Evolutionary conservation across 2,113 vertebrate species (phyloP), one percentile per base, ranked within the genome.

Genomic region (Vidua macroura): DNA sequence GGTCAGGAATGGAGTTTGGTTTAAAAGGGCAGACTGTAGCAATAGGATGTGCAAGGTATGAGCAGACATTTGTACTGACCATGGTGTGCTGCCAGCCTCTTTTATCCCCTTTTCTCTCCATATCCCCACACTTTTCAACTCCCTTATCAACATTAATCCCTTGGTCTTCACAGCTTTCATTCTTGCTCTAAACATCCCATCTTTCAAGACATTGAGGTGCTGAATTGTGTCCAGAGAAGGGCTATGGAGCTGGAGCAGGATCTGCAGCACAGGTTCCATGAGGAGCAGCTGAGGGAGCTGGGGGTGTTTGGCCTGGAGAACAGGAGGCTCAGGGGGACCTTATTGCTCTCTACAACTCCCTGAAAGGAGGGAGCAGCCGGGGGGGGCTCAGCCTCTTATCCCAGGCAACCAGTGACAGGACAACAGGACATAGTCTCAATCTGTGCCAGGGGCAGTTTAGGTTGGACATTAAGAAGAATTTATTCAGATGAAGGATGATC

Each of bases 391-490:
- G 22, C 18, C 55, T 28, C 28, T 62, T 46, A 31, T 20, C 19
- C 28, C 46, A 68, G 33, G 28, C 12, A 70, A 20, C 33, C 9
- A 48, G 33, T 2, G 1, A 30, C 8, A 41, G 30, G 24, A 55
- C 11, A 41, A 41, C 4, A 35, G 49, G 30, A 48, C 24, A 48
- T 0, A 24, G 19, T 13, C 28, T 46, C 46, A 41, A 4, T n/a
- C 8, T 49, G 41, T 0, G 0, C 14, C 33, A 44, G 22, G 6
- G 7, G 18, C 37, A 24, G 28, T n/a, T 69, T 17, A 60, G 10
- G 6, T 3, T 35, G 67, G 35, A 31, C 14, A 35, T 56, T 10
- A 31, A 25, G 21, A 64, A 20, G 17, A 56, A 51, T 43, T 56
- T 49, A 31, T 80, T 31, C 51, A 43, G 9, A 43, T 24, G 15